Percentiles rank a stretch among this genome's conserved stretches.
phyloP scores from a whole-genome alignment of 2,888 invertebrate genomes.

The Lithophane ornitopus region DNA sequence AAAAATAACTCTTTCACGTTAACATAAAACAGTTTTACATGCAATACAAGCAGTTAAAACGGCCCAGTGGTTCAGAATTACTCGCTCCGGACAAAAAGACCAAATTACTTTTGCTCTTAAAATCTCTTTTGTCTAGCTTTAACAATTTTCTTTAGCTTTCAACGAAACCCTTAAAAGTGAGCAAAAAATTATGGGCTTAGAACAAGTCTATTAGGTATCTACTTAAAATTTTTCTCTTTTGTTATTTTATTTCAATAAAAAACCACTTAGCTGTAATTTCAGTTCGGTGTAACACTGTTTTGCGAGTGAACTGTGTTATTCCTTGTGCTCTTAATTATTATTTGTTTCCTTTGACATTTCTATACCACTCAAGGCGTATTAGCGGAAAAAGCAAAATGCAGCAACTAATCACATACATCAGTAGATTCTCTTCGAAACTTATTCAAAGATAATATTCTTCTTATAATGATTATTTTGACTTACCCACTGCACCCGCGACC shows the following conservation, averaged over 20 bases:
- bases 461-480: background rate
- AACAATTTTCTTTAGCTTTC: conserved; percentile 59
- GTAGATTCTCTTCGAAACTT: background rate
- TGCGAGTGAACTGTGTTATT: conserved; percentile 2
- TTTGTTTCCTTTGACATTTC: background rate
- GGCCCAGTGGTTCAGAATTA: conserved; percentile 48
- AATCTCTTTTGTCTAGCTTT: conserved; percentile 58
- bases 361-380: background rate
- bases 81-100: conserved; percentile 55
- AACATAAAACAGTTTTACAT: conserved; percentile 56
- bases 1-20: conserved; percentile 24
- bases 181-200: conserved; percentile 48
- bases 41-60: conserved; percentile 38
- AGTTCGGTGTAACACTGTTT: conserved; percentile 11
- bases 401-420: background rate
- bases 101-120: conserved; percentile 63
- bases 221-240: conserved; percentile 38
- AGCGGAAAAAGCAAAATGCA: background rate
- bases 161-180: conserved; percentile 48
- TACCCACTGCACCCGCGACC: too few relatives aligned
- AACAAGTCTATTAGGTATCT: conserved; percentile 55
- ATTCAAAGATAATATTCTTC: background rate
- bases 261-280: conserved; percentile 41
- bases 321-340: background rate
- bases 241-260: conserved; percentile 40